Percentiles rank a stretch among this genome's conserved stretches.
Evolutionary conservation across 37 sponge, comb jelly and placozoan genomes (phyloP).

Genomic region (Cliona cf. orientalis): DNA sequence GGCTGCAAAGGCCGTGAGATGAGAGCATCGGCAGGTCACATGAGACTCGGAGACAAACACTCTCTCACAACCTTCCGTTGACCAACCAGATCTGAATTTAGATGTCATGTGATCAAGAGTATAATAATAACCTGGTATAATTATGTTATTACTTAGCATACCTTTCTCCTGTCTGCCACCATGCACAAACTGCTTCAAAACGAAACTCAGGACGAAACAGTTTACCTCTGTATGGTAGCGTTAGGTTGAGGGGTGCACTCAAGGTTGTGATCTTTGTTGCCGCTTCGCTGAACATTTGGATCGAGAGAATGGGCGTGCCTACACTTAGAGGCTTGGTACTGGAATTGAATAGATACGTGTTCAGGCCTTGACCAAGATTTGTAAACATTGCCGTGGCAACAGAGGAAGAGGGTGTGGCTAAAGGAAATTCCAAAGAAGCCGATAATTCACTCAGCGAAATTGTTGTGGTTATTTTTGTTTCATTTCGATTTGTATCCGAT

Average conservation of each 20-base stretch:
- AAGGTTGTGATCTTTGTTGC: background rate
- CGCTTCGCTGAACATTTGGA: slow-evolving; percentile 9
- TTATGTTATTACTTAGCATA: background rate
- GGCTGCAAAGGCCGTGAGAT: slow-evolving; percentile 55
- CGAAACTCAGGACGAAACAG: background rate
- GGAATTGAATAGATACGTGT: background rate
- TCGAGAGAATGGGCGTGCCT: slow-evolving; percentile 34
- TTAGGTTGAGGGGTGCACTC: slow-evolving; percentile 18
- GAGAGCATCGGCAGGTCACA: slow-evolving; percentile 39
- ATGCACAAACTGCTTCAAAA: slow-evolving; percentile 11
- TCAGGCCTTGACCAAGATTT: background rate
- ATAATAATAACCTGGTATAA: too few species aligned
- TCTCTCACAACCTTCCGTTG: background rate
- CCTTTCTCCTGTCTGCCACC: slow-evolving; percentile 20
- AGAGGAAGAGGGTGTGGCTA: background rate
- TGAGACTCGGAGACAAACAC: background rate
- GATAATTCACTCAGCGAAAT: background rate
- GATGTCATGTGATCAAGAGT: background rate
- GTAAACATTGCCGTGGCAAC: slow-evolving; percentile 1
- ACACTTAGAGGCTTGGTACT: background rate
- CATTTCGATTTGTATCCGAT: background rate
- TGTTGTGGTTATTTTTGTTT: background rate
- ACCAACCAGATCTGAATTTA: slow-evolving; percentile 22
- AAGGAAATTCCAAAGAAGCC: background rate
- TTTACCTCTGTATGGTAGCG: background rate